Evolutionary conservation across 2,888 invertebrate species (phyloP), one percentile per base, ranked within the genome.

Genomic region (Plusia festucae): DNA sequence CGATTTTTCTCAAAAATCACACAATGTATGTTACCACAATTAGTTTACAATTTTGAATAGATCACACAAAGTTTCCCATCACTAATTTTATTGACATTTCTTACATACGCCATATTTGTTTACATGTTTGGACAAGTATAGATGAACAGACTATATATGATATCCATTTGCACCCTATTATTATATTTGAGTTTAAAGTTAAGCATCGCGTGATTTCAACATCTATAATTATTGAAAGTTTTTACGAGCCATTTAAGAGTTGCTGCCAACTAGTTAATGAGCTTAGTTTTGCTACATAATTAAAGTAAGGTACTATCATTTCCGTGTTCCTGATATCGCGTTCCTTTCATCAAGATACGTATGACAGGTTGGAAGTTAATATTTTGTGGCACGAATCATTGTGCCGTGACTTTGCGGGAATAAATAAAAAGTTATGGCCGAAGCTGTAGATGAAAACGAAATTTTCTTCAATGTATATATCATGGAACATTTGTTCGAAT

Each of bases 351-450:
- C 88, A 83, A 87, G 83, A 83, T 85, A 81, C 61, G 82, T 82
- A 85, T 85, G 88, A 86, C 87, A 85, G 87, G 87, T 76, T 70
- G 66, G 79, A 80, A 78, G 81, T 80, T 82, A 86, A 86, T 86
- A 85, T 82, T 82, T 76, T 68, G 79, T 78, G 76, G 83, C 86
- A 86, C 84, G 85, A 82, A 85, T 69, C 60, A 59, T 22, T 13
- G 65, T 71, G 71, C 68, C 73, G 78, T 79, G 78, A 73, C 68
- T 71, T 20, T 8, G 63, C 53, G 64, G 16, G 58, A 65, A 78
- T 68, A 76, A 73, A 63, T 62, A 66, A 68, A 53, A 74, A 73
- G 57, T 74, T 70, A 74, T 65, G 46, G 22, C 57, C 44, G 40
- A 7, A 22, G 22, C 65, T 65, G 53, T 65, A 74, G 65, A 65